A percentile compares a stretch with the other conserved stretches of the same genome.
Conservation (phyloP, 2,888 invertebrate genomes). For the Muschampia plurimacula region DNA sequence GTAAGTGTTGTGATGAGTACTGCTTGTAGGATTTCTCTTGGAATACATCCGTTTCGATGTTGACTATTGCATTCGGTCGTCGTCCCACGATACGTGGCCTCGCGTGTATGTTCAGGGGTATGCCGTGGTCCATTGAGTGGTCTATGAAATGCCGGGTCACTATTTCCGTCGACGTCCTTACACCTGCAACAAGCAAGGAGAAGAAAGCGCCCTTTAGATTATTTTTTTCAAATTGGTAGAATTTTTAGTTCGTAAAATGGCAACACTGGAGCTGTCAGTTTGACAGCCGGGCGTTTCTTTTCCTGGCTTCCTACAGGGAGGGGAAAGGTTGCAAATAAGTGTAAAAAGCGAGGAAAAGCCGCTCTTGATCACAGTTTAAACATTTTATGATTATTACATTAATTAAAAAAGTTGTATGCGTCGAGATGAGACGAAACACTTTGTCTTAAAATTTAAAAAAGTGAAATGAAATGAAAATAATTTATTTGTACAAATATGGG, state of each 20-base stretch:
- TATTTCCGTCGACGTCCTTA: constrained; percentile 78
- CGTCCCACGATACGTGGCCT: constrained; percentile 75
- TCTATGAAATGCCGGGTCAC: constrained; percentile 81
- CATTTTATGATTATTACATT: not conserved
- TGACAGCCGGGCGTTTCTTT: constrained; percentile 73
- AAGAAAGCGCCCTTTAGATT: constrained; percentile 72
- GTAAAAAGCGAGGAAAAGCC: constrained; percentile 83
- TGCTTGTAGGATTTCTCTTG: constrained; percentile 83
- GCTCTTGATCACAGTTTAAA: constrained; percentile 49
- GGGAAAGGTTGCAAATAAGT: constrained; percentile 44
- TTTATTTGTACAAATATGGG: too few relatives aligned
- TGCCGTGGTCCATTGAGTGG: constrained; percentile 69
- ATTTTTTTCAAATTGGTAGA: constrained; percentile 39
- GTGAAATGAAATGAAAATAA: too few relatives aligned
- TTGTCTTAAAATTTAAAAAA: not conserved
- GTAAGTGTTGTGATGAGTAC: constrained; percentile 79
- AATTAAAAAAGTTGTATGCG: not conserved
- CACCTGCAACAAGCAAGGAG: constrained; percentile 83
- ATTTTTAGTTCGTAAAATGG: constrained; percentile 38
- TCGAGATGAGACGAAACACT: too few relatives aligned
- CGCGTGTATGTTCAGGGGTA: constrained; percentile 77
- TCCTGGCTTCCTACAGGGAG: constrained; percentile 81
- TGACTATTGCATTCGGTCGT: constrained; percentile 75
- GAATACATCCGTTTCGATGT: constrained; percentile 80
- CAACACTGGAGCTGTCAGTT: constrained; percentile 48